Evolutionary conservation across 2,888 invertebrate species (phyloP).

Genomic region (Buathra laborator): DNA sequence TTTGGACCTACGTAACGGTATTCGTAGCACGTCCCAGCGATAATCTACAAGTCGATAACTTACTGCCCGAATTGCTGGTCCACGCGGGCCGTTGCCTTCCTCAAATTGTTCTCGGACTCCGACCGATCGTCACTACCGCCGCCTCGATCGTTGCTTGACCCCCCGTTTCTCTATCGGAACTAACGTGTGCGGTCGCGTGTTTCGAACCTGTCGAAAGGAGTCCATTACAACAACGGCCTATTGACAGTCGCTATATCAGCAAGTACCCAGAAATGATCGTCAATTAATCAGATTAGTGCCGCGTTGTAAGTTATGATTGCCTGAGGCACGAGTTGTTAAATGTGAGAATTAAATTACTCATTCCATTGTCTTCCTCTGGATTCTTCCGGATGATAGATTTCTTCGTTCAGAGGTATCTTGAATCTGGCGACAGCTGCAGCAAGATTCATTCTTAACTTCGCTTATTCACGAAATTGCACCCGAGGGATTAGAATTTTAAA

Average conservation of each 20-base stretch:
- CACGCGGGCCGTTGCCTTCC: conserved; percentile 59
- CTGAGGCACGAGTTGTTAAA: neutral
- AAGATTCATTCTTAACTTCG: too few relatives aligned
- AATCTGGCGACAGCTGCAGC: too few relatives aligned
- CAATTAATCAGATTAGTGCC: conserved; percentile 11
- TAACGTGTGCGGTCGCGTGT: conserved; percentile 8
- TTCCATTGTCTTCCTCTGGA: too few relatives aligned
- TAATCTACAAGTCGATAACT: conserved; percentile 75
- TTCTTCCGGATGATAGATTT: too few relatives aligned
- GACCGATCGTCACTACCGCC: neutral
- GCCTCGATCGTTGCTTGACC: conserved; percentile 43
- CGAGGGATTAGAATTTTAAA: too few relatives aligned
- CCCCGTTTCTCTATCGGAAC: conserved; percentile 18
- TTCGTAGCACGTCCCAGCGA: conserved; percentile 71
- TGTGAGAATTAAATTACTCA: neutral
- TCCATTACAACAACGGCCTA: conserved; percentile 60
- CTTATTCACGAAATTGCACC: too few relatives aligned
- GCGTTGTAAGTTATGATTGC: neutral
- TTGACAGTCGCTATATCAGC: conserved; percentile 36
- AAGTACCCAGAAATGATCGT: conserved; percentile 39
- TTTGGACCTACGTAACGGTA: conserved; percentile 63
- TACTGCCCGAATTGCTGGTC: conserved; percentile 70
- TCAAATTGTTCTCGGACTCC: conserved; percentile 68
- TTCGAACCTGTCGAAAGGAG: conserved; percentile 54
- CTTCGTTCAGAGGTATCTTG: too few relatives aligned